Evolutionary conservation across 2,113 vertebrate genomes (phyloP).

Genomic region (Ophthalmotilapia sp.): DNA sequence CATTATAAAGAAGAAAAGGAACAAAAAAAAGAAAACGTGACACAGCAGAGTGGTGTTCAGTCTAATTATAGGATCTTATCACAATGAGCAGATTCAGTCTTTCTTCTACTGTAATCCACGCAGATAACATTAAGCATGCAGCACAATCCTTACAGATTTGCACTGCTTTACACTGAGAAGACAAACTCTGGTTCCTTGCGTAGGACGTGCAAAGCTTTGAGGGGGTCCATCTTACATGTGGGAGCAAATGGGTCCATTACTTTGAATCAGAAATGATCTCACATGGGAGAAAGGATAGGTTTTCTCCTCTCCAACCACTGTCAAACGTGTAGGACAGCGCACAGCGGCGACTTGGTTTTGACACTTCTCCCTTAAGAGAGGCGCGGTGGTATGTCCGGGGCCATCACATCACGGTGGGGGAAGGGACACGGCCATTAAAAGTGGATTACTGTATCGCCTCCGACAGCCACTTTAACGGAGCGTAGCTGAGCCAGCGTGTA

Average conservation of each 20-base stretch:
- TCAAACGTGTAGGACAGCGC: constrained; percentile 11
- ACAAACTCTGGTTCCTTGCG: constrained; percentile 8
- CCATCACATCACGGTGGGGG: constrained; percentile 52
- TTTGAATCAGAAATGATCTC: not conserved
- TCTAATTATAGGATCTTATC: constrained; percentile 26
- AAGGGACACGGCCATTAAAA: constrained; percentile 62
- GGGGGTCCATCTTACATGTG: not conserved
- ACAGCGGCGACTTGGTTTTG: constrained; percentile 32
- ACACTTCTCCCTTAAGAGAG: constrained; percentile 57
- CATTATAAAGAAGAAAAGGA: not conserved
- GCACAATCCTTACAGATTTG: constrained; percentile 19
- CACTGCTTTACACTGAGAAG: constrained; percentile 7
- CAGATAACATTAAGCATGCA: constrained; percentile 25
- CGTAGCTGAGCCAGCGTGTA: constrained; percentile 50
- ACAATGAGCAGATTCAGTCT: constrained; percentile 1
- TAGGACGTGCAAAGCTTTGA: not conserved
- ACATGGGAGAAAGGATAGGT: not conserved
- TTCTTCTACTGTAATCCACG: constrained; percentile 29
- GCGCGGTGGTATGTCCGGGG: constrained; percentile 33
- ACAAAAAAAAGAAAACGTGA: not conserved
- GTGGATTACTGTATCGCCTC: constrained; percentile 61
- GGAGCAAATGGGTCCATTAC: not conserved
- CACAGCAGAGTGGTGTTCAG: not conserved
- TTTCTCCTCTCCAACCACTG: constrained; percentile 19
- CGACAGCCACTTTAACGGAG: constrained; percentile 59